Percentiles rank a stretch among this genome's conserved stretches.
Conservation (phyloP, 2,888 invertebrate species). For the Platerodrilus igneus region DNA sequence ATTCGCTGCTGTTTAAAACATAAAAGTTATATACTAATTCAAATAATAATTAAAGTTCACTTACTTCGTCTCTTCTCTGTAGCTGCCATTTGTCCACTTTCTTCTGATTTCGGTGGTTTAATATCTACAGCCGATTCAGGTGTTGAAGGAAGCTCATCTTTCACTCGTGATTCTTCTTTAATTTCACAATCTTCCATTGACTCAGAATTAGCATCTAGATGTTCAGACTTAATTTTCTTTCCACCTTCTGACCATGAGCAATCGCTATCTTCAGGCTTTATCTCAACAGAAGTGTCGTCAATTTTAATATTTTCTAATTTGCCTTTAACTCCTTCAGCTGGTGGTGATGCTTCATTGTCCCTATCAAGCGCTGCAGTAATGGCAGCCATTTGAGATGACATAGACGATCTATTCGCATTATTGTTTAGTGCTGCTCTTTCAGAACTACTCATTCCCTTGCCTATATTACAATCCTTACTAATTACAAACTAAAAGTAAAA, state of each 20-base stretch:
- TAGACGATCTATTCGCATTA: slow-evolving; percentile 43
- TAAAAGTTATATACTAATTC: too few relatives aligned
- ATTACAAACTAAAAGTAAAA: slow-evolving; percentile 17
- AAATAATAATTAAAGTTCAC: slow-evolving; percentile 39
- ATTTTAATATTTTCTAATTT: slow-evolving; percentile 63
- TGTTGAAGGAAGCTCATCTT: slow-evolving; percentile 54
- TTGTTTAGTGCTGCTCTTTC: slow-evolving; percentile 49
- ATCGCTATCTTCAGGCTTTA: slow-evolving; percentile 63
- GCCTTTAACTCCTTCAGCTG: slow-evolving; percentile 57
- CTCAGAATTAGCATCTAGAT: slow-evolving; percentile 57
- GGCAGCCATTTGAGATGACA: slow-evolving; percentile 70
- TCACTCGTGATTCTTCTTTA: slow-evolving; percentile 52
- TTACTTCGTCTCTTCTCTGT: slow-evolving; percentile 67
- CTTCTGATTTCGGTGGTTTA: slow-evolving; percentile 60
- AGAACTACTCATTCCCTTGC: slow-evolving; percentile 53
- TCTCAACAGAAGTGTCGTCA: slow-evolving; percentile 55
- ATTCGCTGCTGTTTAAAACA: too few relatives aligned
- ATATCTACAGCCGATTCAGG: slow-evolving; percentile 55
- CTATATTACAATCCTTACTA: slow-evolving; percentile 27
- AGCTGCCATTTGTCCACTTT: slow-evolving; percentile 54
- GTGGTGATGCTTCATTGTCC: slow-evolving; percentile 59
- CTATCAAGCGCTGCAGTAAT: slow-evolving; percentile 65
- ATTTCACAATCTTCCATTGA: slow-evolving; percentile 51
- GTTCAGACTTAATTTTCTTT: slow-evolving; percentile 50
- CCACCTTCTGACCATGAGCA: slow-evolving; percentile 50